Evolutionary conservation across 2,113 vertebrate species (phyloP).

Genomic region (Piaya cayana): DNA sequence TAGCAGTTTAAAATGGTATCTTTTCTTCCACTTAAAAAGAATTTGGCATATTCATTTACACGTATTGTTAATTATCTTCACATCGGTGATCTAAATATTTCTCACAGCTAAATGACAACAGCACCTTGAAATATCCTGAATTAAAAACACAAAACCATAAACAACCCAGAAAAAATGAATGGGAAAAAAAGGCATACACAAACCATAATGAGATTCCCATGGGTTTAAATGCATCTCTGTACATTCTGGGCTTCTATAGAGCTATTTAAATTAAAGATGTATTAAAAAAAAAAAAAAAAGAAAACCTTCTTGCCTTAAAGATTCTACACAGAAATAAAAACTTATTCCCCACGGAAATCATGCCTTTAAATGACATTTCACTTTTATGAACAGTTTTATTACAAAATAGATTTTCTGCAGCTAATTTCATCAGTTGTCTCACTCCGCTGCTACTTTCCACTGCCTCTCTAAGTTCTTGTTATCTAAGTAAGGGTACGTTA

Average conservation of each 20-base stretch:
- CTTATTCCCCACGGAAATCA: conserved; percentile 56
- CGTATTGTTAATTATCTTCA: background rate
- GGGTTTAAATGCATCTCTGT: background rate
- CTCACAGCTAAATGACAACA: background rate
- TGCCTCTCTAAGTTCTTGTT: conserved; percentile 47
- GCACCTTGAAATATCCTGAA: background rate
- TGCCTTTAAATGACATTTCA: conserved; percentile 68
- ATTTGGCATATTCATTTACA: background rate
- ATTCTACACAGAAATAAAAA: conserved; percentile 59
- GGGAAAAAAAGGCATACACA: background rate
- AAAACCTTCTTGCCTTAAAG: conserved; percentile 10
- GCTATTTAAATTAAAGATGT: conserved; percentile 34
- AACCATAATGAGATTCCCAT: conserved; percentile 7
- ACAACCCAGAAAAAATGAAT: background rate
- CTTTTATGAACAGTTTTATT: conserved; percentile 74
- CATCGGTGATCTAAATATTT: background rate
- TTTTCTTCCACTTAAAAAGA: conserved; percentile 20
- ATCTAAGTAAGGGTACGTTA: conserved; percentile 50
- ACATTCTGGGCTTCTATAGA: conserved; percentile 19
- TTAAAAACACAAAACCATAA: too few species aligned
- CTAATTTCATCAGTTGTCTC: conserved; percentile 50
- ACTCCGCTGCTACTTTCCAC: conserved; percentile 21
- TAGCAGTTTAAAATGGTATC: background rate
- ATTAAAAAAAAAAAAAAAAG: background rate
- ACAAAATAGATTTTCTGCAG: conserved; percentile 69